A percentile compares a stretch with the other conserved stretches of the same genome.
Conservation (phyloP, 1,140 invertebrate species). For the Drosophila obscura region DNA sequence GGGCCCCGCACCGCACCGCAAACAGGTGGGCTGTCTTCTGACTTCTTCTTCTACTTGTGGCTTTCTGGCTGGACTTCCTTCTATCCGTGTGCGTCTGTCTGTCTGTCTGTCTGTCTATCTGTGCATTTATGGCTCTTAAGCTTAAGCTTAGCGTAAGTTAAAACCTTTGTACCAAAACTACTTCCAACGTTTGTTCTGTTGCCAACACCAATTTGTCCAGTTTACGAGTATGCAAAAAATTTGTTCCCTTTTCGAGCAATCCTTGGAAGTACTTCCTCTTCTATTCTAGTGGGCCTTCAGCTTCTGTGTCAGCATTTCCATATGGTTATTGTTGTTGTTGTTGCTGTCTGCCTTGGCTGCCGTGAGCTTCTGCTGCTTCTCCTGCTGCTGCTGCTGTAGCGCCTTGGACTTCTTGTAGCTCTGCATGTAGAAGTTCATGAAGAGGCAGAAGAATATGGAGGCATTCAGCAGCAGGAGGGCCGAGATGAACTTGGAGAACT, state of each 20-base stretch:
- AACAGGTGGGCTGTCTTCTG: constrained; percentile 4
- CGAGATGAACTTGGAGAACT: constrained; percentile 91
- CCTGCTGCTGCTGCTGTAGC: constrained; percentile 21
- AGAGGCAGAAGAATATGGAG: constrained; percentile 95
- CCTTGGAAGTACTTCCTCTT: constrained; percentile 40
- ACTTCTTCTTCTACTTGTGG: constrained; percentile 2
- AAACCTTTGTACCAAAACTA: constrained; percentile 79
- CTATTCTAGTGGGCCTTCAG: constrained; percentile 62
- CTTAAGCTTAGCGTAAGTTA: constrained; percentile 64
- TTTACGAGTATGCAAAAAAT: constrained; percentile 37
- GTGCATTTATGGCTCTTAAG: constrained; percentile 70
- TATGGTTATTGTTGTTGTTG: constrained; percentile 60
- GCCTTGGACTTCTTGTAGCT: constrained; percentile 87
- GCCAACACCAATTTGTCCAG: constrained; percentile 73
- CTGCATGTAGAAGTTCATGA: constrained; percentile 95
- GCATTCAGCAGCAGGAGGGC: constrained; percentile 92
- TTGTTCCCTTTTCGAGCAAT: constrained; percentile 48
- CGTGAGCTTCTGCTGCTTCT: constrained; percentile 14
- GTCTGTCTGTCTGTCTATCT: constrained; percentile 20
- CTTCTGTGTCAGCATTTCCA: constrained; percentile 37
- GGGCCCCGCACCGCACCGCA: constrained; percentile 22
- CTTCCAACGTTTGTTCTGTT: constrained; percentile 54
- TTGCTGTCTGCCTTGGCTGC: constrained; percentile 44
- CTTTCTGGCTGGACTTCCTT: constrained; percentile 25
- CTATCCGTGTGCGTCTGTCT: constrained; percentile 19